phyloP scores from a whole-genome alignment of 2,888 invertebrate species.

The Eristalinus sepulchralis region DNA sequence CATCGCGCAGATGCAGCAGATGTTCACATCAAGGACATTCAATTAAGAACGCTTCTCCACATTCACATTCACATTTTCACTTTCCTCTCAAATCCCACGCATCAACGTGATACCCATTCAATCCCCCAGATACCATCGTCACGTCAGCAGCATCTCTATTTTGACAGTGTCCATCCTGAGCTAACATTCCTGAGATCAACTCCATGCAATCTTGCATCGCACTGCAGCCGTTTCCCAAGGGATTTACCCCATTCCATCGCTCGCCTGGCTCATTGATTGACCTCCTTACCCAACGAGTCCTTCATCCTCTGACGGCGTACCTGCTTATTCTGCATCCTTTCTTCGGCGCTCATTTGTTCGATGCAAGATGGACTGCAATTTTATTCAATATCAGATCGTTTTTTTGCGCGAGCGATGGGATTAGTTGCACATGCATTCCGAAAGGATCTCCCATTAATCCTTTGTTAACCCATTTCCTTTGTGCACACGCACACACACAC shows the following conservation, averaged over 20 bases:
- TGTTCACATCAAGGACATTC: background rate
- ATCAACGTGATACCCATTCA: background rate
- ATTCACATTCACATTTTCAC: background rate
- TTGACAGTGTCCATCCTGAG: background rate
- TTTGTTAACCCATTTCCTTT: conserved; percentile 71
- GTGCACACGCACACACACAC: background rate
- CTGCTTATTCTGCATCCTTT: conserved; percentile 47
- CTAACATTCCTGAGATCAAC: background rate
- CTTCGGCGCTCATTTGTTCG: background rate
- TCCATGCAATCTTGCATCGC: background rate
- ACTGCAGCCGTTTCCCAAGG: background rate
- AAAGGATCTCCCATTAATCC: conserved; percentile 57
- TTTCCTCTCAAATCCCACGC: background rate
- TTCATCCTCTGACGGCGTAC: conserved; percentile 7
- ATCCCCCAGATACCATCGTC: background rate
- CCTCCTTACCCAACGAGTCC: conserved; percentile 10
- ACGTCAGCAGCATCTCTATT: background rate
- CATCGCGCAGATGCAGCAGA: background rate
- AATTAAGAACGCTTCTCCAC: background rate
- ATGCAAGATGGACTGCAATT: conserved; percentile 68
- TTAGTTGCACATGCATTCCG: conserved; percentile 24
- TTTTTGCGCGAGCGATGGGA: conserved; percentile 29
- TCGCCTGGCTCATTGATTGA: conserved; percentile 22
- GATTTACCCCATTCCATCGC: background rate
- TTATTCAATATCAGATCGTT: conserved; percentile 57